A percentile compares a stretch with the other conserved stretches of the same genome.
Conservation (phyloP, 2,888 invertebrate genomes). For the Onchidella celtica region DNA sequence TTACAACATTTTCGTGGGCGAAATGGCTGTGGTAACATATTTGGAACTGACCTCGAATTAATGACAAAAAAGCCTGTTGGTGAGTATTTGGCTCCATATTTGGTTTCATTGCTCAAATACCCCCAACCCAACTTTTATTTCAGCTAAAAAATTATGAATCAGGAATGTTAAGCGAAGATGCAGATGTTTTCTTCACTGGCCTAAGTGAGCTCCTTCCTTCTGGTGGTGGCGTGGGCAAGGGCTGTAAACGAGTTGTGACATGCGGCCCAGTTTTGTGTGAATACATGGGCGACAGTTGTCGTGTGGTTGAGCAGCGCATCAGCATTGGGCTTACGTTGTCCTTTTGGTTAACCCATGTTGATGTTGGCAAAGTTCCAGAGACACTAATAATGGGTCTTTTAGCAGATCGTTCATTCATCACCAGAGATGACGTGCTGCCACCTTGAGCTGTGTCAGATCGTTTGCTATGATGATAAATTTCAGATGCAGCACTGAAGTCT, state of each 20-base stretch:
- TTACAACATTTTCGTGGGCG: no score
- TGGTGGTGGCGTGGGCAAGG: constrained; percentile 41
- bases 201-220: constrained; percentile 20
- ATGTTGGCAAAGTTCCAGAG: background rate
- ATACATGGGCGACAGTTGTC: constrained; percentile 39
- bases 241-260: background rate
- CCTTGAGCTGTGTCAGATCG: no score
- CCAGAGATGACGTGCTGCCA: no score
- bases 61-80: no score
- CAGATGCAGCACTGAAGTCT: no score
- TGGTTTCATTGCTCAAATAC: no score
- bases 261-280: background rate
- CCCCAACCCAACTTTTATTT: background rate
- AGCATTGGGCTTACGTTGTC: constrained; percentile 26
- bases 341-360: background rate
- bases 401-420: no score
- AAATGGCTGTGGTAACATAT: no score
- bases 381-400: no score
- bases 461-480: no score
- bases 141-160: background rate
- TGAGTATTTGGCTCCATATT: no score
- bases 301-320: constrained; percentile 38
- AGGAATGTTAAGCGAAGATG: background rate
- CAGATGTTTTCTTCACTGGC: background rate
- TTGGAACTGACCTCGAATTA: no score